Percentiles rank a stretch among this genome's conserved stretches.
These are phyloP conservation scores for Macroglossus sobrinus DNA, from an alignment of 2,113 vertebrate species.

Conservation along the genomic window DNA sequence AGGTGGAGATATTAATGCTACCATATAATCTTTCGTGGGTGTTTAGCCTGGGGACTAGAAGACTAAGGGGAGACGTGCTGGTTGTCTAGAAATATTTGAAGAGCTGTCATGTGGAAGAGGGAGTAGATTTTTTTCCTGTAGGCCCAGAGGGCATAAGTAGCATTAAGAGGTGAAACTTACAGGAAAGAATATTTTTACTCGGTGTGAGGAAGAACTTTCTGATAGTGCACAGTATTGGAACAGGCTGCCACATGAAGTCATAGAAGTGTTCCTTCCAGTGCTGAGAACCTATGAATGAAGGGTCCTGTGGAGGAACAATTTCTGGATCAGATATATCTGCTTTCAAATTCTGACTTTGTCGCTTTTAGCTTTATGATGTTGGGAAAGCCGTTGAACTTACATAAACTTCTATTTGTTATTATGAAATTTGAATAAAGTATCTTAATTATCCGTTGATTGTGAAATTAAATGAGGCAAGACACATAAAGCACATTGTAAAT, in stretches of 20 bases:
- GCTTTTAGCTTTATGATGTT: neutral
- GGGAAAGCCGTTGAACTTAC: neutral
- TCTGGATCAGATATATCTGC: neutral
- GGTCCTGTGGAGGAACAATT: neutral
- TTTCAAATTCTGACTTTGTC: neutral
- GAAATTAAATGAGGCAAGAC: neutral
- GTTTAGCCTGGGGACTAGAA: slow-evolving; percentile 30
- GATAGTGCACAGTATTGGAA: neutral
- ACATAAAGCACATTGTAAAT: neutral
- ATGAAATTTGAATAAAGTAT: neutral
- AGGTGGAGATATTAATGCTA: neutral
- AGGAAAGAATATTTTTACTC: neutral
- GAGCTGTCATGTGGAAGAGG: neutral
- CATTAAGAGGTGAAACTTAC: slow-evolving; percentile 9
- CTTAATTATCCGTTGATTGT: neutral
- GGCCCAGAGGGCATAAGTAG: slow-evolving; percentile 4
- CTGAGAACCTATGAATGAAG: neutral
- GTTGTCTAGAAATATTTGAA: slow-evolving; percentile 41
- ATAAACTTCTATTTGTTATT: neutral
- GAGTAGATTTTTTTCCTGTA: neutral
- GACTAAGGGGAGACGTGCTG: neutral
- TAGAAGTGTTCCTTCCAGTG: neutral
- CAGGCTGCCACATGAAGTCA: neutral
- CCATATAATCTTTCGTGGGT: neutral
- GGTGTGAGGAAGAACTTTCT: neutral